Conservation (phyloP, 2,797 vertebrate species). For the Acomys russatus region DNA sequence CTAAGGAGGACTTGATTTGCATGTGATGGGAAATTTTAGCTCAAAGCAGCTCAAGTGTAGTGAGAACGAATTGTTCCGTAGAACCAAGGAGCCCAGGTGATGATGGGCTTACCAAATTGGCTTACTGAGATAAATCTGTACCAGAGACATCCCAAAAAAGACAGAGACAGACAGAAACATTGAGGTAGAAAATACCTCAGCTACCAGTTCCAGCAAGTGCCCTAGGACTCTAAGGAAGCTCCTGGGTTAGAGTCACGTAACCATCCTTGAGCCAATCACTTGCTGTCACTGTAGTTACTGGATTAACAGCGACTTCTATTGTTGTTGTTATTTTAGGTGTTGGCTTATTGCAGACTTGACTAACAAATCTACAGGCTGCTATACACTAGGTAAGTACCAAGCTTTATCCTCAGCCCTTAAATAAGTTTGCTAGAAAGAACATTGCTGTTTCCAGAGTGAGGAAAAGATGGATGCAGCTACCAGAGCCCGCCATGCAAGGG, state of each 20-base stretch:
- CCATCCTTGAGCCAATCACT: not conserved
- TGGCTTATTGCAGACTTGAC: not conserved
- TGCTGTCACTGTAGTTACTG: not conserved
- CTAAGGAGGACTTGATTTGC: slow-evolving; percentile 20
- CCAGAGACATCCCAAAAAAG: not conserved
- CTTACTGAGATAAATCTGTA: not conserved
- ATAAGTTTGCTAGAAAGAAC: slow-evolving; percentile 5
- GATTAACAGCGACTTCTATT: not conserved
- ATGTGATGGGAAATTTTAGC: slow-evolving; percentile 49
- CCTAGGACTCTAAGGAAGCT: not conserved
- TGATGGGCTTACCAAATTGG: not conserved
- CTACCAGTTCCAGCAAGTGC: not conserved
- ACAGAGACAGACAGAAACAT: not conserved
- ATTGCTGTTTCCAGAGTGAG: slow-evolving; percentile 9
- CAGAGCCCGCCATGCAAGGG: not conserved
- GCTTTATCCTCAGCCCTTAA: not conserved
- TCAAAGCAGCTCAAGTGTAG: slow-evolving; percentile 45
- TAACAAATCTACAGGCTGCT: not conserved
- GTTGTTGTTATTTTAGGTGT: not conserved
- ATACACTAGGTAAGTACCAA: not conserved
- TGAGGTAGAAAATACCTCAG: slow-evolving; percentile 15
- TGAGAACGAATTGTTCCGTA: not conserved
- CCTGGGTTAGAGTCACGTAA: not conserved
- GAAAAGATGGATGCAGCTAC: not conserved
- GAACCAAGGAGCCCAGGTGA: slow-evolving; percentile 2